phyloP scores from a whole-genome alignment of 2,888 invertebrate species.

The Drosophila limbata region DNA sequence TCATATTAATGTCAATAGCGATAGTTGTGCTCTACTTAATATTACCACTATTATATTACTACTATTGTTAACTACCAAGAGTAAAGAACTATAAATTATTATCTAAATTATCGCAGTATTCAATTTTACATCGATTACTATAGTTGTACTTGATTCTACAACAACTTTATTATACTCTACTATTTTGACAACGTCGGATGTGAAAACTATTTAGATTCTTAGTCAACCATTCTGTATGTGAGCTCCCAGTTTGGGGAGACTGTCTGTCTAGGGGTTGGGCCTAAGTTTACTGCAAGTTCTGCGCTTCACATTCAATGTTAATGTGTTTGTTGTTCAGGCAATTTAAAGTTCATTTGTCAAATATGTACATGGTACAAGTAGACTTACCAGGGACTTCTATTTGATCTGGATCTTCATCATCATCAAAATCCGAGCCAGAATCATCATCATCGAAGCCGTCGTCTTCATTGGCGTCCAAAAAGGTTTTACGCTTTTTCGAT shows the following conservation, averaged over 20 bases:
- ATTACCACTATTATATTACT: too few relatives aligned
- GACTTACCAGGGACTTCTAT: conserved; percentile 94
- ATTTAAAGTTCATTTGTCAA: conserved; percentile 13
- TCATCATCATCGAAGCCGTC: conserved; percentile 87
- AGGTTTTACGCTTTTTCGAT: conserved; percentile 76
- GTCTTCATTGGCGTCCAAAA: conserved; percentile 83
- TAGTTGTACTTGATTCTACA: not conserved
- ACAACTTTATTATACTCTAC: not conserved
- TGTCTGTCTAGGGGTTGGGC: not conserved
- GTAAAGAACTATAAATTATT: too few relatives aligned
- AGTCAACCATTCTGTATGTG: not conserved
- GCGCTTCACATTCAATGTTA: not conserved
- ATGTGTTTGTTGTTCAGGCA: conserved; percentile 7
- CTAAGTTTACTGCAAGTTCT: conserved; percentile 3
- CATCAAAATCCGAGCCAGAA: conserved; percentile 91
- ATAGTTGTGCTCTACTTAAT: not conserved
- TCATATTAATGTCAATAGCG: not conserved
- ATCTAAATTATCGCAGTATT: not conserved
- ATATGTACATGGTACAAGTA: not conserved
- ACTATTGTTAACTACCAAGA: too few relatives aligned
- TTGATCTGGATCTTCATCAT: conserved; percentile 96
- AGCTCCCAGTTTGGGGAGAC: not conserved
- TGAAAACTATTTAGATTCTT: conserved; percentile 5
- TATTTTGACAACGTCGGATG: not conserved
- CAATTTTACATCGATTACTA: not conserved